These are phyloP conservation scores for Cryptosula pallasiana DNA, from an alignment of 2,888 invertebrate species.

Conservation along the genomic window DNA sequence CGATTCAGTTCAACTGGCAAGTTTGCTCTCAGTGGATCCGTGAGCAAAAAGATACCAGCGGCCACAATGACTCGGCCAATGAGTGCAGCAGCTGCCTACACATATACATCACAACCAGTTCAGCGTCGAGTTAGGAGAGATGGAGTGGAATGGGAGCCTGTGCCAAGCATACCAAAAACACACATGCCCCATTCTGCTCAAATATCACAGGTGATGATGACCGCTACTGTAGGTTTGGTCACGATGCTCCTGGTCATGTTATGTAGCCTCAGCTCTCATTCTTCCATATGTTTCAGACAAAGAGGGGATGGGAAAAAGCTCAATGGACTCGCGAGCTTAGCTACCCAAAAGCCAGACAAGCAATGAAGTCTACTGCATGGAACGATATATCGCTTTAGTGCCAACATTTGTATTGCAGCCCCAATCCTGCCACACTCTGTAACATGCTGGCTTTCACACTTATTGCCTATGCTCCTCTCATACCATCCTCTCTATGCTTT, in stretches of 20 bases:
- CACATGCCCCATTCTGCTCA: constrained; percentile 48
- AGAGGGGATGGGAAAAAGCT: constrained; percentile 41
- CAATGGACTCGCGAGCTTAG: constrained; percentile 45
- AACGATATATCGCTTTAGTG: constrained; percentile 43
- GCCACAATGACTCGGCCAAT: constrained; percentile 40
- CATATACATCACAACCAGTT: constrained; percentile 13
- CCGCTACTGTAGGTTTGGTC: too few species aligned
- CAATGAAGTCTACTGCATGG: constrained; percentile 42
- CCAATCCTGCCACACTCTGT: too few species aligned
- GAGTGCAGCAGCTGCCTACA: constrained; percentile 29
- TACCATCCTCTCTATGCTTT: too few species aligned
- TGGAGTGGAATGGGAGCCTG: constrained; percentile 24
- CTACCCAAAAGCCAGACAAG: constrained; percentile 41
- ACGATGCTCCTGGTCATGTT: too few species aligned
- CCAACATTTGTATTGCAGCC: too few species aligned
- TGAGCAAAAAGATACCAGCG: constrained; percentile 41
- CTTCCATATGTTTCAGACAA: neutral
- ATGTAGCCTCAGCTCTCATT: too few species aligned
- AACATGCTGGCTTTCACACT: too few species aligned
- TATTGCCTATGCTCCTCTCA: too few species aligned
- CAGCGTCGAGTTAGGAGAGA: neutral
- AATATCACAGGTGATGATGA: constrained; percentile 31
- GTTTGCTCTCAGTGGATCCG: constrained; percentile 26
- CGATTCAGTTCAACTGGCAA: neutral
- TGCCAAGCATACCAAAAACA: constrained; percentile 45